Evolutionary conservation across 2,797 vertebrate genomes (phyloP).

Genomic region (Neosalanx taihuensis): DNA sequence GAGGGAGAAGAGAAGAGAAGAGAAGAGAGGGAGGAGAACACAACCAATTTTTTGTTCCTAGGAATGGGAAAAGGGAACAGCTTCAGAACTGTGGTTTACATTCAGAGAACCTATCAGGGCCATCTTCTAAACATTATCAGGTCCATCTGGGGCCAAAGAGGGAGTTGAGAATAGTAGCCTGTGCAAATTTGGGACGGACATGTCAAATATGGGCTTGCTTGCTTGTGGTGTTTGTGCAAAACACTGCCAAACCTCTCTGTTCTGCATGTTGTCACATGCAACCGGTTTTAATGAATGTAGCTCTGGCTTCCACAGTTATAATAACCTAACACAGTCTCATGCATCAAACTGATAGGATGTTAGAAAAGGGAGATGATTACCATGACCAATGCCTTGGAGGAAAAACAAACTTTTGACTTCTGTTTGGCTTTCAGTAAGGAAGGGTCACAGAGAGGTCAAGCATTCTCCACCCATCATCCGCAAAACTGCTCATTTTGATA

Average conservation of each 20-base stretch:
- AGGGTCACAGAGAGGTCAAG: not conserved
- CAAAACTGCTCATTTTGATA: slow-evolving; percentile 5
- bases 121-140: not conserved
- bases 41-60: slow-evolving; percentile 53
- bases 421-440: not conserved
- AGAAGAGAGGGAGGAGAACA: slow-evolving; percentile 19
- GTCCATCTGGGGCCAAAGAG: not conserved
- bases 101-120: not conserved
- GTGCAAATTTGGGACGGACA: not conserved
- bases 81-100: not conserved
- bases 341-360: slow-evolving; percentile 7
- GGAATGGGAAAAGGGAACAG: slow-evolving; percentile 47
- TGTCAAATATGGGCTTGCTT: not conserved
- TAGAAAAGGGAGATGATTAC: not conserved
- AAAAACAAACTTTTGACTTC: not conserved
- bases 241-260: not conserved
- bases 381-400: slow-evolving; percentile 3
- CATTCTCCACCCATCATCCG: slow-evolving; percentile 1
- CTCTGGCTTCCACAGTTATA: not conserved
- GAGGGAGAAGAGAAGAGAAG: slow-evolving; percentile 31
- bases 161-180: not conserved
- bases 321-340: not conserved
- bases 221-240: not conserved
- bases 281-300: not conserved
- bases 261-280: not conserved